Evolutionary conservation across 2,113 vertebrate species (phyloP), one percentile per base, ranked within the genome.

Genomic region (Hemiprocne comata): DNA sequence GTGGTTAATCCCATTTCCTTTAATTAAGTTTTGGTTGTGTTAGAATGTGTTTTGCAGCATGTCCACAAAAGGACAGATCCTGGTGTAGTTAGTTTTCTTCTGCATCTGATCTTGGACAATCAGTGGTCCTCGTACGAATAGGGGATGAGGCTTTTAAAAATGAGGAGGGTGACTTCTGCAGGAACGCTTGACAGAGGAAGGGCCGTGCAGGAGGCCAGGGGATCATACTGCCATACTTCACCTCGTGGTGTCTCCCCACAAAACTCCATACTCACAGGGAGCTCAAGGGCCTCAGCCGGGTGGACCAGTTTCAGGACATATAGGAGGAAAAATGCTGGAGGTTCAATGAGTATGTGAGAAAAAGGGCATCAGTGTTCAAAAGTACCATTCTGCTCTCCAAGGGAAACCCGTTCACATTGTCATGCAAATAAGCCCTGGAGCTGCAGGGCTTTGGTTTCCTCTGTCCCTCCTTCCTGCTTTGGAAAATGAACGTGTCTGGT

Each of bases 241-340:
- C 13, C 46, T 85, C 3, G 0, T 7, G 24, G 18, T 54, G 16
- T 29, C 38, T 72, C 38, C 33, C 21, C 48, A 25, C 2, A 9
- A 48, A 4, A 57, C 25, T 82, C 38, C 40, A 24, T 1, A 1
- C n/a, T 19, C 1, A 2, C 46, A 10, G 17, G 13, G 14, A 78
- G 6, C 26, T 53, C 62, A 34, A 36, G 26, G 17, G 6, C 7
- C 13, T 76, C 1, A 3, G 11, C 24, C 0, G 0, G 12, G 15
- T 58, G 21, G 25, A 55, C 42, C 10, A 6, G 16, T 57, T 62
- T 54, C 73, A 82, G 71, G 33, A 71, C 46, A 21, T 2, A 64
- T 0, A 3, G 55, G 21, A 73, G 36, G 13, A 53, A 75, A 75
- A 75, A 82, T 24, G 70, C 24, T 38, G 44, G 31, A 53, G 26